Base-by-base conservation (phyloP, 2,888 invertebrate species). In the Drosophila meridiana region DNA sequence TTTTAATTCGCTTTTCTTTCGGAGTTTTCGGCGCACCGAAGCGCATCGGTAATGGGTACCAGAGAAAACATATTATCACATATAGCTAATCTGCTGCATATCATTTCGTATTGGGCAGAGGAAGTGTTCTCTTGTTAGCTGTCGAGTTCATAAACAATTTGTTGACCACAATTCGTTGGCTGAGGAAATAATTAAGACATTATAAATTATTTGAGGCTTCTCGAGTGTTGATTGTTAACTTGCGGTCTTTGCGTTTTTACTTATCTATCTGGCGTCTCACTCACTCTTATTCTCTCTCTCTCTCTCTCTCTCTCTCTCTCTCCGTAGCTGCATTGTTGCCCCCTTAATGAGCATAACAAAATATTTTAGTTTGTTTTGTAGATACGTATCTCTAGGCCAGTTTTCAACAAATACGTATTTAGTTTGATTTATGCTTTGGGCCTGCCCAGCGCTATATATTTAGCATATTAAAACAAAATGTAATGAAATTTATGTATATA, bases 71-170 rank as follows among this genome's bases (percentile, higher is more conserved):
- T 7, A 90, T 90, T 87, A 87, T 87, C 90, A 83, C 84, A 74
- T 87, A 80, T 76, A 36, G 80, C 78, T 87, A 89, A 87, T 87
- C 87, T 87, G 77, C 70, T 86, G 89, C 89, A 88, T 90, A 86
- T 89, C 70, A 87, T 85, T 85, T 74, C 69, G 45, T 38, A 63
- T 69, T 50, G 40, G 48, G 14, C 20, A 66, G 59, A 80, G 90
- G 86, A 86, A 88, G 78, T 88, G 78, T 78, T 86, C 83, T 68
- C 82, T 72, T 89, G 90, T 89, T 84, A 70, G 84, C 62, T 69
- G 75, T 28, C 72, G 74, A 80, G 79, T 69, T 85, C 89, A 90
- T 89, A 87, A 90, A 87, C 89, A 87, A 89, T 89, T 90, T 87
- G 87, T 78, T 83, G 82, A 59, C 71, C 76, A 76, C 73, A 73